Percentiles rank a stretch among this genome's conserved stretches.
These are phyloP conservation scores for Cancer borealis DNA, from an alignment of 2,888 invertebrate species.

Conservation along the genomic window DNA sequence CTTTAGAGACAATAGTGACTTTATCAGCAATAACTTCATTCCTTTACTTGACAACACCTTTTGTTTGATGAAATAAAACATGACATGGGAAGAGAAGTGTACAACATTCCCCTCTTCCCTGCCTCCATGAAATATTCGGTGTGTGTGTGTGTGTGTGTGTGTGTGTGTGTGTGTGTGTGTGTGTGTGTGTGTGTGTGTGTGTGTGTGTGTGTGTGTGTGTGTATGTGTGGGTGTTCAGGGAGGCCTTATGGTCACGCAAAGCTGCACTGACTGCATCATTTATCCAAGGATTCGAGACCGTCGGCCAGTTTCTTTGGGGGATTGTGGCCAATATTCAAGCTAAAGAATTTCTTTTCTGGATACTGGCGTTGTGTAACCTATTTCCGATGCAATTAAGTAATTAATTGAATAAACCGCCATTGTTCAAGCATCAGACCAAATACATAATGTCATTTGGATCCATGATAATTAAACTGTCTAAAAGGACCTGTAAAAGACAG, in stretches of 20 bases:
- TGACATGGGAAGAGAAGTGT: neutral
- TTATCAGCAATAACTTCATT: neutral
- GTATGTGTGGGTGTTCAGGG: neutral
- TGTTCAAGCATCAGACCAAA: neutral
- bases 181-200: neutral
- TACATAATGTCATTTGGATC: neutral
- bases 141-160: constrained; percentile 39
- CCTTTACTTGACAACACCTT: neutral
- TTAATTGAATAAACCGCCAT: neutral
- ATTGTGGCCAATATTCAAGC: neutral
- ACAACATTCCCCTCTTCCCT: neutral
- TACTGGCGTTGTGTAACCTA: neutral
- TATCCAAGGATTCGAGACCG: neutral
- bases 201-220: constrained; percentile 17
- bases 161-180: constrained; percentile 14
- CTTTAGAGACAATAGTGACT: neutral
- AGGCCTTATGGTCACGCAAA: constrained; percentile 23
- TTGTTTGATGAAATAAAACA: neutral
- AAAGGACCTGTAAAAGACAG: neutral
- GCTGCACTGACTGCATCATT: constrained; percentile 36
- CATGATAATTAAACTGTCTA: neutral
- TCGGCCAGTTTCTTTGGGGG: neutral
- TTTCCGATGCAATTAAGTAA: neutral
- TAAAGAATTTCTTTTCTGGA: neutral
- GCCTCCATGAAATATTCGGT: neutral